A percentile compares a stretch with the other conserved stretches of the same genome.
phyloP scores from a whole-genome alignment of 2,113 vertebrate species.

The Agelaius phoeniceus region DNA sequence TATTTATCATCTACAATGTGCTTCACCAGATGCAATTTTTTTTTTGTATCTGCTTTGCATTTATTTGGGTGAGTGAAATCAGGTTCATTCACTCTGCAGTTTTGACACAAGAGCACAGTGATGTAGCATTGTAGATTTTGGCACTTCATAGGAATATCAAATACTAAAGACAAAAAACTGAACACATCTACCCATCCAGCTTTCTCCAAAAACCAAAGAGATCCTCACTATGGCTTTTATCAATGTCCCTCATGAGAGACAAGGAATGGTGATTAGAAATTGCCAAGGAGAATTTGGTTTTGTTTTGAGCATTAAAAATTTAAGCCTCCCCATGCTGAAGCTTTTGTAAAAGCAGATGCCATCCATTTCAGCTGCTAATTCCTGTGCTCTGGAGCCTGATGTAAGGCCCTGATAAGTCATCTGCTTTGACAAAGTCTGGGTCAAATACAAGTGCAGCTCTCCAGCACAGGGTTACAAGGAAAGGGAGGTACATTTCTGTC shows the following conservation, averaged over 20 bases:
- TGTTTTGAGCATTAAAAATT: neutral
- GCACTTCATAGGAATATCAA: neutral
- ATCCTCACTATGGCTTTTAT: neutral
- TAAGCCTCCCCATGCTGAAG: neutral
- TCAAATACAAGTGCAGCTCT: neutral
- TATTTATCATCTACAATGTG: neutral
- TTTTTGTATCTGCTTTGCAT: conserved; percentile 2
- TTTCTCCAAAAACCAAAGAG: neutral
- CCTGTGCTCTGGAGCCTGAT: neutral
- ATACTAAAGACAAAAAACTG: neutral
- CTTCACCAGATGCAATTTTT: neutral
- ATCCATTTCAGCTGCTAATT: neutral
- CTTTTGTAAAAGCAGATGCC: neutral
- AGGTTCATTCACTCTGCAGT: neutral
- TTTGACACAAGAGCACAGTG: neutral
- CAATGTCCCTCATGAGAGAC: neutral
- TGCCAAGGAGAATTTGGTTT: neutral
- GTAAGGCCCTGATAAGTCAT: neutral
- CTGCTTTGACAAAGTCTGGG: neutral
- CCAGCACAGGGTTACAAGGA: neutral
- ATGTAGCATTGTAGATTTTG: neutral
- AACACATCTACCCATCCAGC: neutral
- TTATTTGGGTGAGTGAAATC: neutral
- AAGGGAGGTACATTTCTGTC: neutral
- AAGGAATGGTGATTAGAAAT: neutral